Evolutionary conservation across 2,888 invertebrate species (phyloP), one percentile per base, ranked within the genome.

Genomic region (Brassicogethes aeneus): DNA sequence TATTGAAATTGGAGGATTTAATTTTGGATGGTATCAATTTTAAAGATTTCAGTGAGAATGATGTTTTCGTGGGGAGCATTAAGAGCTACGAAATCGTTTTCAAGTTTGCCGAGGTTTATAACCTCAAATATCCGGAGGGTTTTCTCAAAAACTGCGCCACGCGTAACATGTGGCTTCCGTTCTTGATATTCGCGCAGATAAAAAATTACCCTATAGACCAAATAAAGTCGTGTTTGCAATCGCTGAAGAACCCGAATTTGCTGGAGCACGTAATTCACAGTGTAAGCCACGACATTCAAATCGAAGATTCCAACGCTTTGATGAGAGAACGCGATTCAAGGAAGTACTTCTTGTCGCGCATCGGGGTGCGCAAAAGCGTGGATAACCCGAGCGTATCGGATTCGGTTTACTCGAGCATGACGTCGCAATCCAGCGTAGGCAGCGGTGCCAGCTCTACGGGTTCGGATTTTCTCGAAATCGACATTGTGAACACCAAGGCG

Each of bases 161-260:
- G 13, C 62, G 68, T 1, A 75, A 83, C 60, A 71, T 77, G 38
- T 87, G 86, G 85, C 76, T 85, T 57, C 77, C 78, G 37, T 79
- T 86, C 55, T 60, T 85, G 10, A 64, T 85, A 15, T 75, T 80
- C 30, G 74, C 79, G 1, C 82, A 87, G 52, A 75, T 82, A 16
- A 82, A 81, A 52, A 73, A 79, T 42, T 82, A 85, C 58, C 80
- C 86, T 0, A 55, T 77, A 13, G 66, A 71, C 8, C 77, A 80
- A 65, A 75, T 80, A 60, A 57, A 76, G 47, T 72, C 74, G 41
- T 55, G 76, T 13, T 68, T 74, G 0, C 74, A 75, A 44, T 66
- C 74, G 37, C 80, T 82, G 53, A 70, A 73, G 46, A 76, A 72
- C 43, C 62, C 68, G 36, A 71, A 71, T 17, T 69, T 80, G 48